phyloP scores from a whole-genome alignment of 2,888 invertebrate genomes.

The Mesochorus sp. region DNA sequence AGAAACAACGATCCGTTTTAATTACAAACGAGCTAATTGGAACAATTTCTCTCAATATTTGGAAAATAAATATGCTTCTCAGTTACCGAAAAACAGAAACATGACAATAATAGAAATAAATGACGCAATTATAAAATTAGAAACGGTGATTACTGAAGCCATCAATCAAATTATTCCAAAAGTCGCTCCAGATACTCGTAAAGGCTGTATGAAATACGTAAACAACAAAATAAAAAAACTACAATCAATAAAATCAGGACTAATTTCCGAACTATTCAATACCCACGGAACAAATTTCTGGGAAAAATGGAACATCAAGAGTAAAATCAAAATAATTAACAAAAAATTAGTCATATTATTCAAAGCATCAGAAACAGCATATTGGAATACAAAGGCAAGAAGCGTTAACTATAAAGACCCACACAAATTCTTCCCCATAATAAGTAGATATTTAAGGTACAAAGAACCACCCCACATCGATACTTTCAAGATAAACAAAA shows the following conservation, averaged over 20 bases:
- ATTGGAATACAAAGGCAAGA: constrained; percentile 7
- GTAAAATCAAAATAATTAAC: neutral
- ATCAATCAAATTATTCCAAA: neutral
- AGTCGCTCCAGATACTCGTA: neutral
- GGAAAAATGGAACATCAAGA: neutral
- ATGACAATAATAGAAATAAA: constrained; percentile 52
- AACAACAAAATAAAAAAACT: neutral
- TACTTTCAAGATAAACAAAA: neutral
- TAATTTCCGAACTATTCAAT: neutral
- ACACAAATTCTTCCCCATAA: constrained; percentile 1
- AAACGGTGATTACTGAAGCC: neutral
- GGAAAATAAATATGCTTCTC: neutral
- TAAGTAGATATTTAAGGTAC: neutral
- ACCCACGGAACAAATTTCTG: neutral
- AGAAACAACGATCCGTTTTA: neutral
- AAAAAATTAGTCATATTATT: neutral
- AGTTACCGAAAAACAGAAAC: constrained; percentile 48
- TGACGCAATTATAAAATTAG: neutral
- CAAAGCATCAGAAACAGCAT: neutral
- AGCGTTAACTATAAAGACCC: neutral
- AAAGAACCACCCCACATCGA: too few species aligned
- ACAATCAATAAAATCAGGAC: neutral
- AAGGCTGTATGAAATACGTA: constrained; percentile 8
- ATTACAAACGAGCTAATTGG: constrained; percentile 54
- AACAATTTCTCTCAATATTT: constrained; percentile 19